A percentile compares a stretch with the other conserved stretches of the same genome.
These are phyloP conservation scores for Perizoma affinitatum DNA, from an alignment of 2,888 invertebrate genomes.

Conservation along the genomic window DNA sequence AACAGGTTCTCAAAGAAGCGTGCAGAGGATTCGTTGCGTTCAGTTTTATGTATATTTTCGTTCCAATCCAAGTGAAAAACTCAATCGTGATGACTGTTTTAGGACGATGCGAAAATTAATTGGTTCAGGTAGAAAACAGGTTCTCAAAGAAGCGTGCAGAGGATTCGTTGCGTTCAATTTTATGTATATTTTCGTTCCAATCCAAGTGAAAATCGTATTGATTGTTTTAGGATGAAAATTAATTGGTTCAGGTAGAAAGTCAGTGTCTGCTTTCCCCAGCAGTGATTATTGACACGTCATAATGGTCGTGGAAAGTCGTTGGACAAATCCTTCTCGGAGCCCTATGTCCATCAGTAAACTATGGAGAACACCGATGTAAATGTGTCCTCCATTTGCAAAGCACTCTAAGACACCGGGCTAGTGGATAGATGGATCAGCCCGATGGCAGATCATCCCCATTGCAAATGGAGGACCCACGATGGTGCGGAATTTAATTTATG, in stretches of 20 bases:
- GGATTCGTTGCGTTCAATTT: conserved; percentile 14
- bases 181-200: conserved; percentile 9
- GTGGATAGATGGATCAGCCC: too few species aligned
- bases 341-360: too few species aligned
- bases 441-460: too few species aligned
- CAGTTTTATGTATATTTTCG: conserved; percentile 7
- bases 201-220: conserved; percentile 9
- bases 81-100: conserved; percentile 3
- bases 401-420: too few species aligned
- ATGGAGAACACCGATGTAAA: too few species aligned
- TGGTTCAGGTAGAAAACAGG: conserved; percentile 7
- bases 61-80: conserved; percentile 14
- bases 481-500: too few species aligned
- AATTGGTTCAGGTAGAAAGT: conserved; percentile 1
- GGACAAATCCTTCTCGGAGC: neutral
- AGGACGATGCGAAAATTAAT: neutral
- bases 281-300: too few species aligned
- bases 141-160: conserved; percentile 6
- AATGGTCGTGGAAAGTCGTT: neutral
- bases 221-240: neutral
- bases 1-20: conserved; percentile 12
- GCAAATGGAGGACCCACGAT: too few species aligned
- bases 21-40: conserved; percentile 13
- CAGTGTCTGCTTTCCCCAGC: too few species aligned
- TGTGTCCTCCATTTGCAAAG: too few species aligned